Percentiles rank a stretch among this genome's conserved stretches.
Conservation (phyloP, 2,113 vertebrate species). For the Rutilus rutilus region DNA sequence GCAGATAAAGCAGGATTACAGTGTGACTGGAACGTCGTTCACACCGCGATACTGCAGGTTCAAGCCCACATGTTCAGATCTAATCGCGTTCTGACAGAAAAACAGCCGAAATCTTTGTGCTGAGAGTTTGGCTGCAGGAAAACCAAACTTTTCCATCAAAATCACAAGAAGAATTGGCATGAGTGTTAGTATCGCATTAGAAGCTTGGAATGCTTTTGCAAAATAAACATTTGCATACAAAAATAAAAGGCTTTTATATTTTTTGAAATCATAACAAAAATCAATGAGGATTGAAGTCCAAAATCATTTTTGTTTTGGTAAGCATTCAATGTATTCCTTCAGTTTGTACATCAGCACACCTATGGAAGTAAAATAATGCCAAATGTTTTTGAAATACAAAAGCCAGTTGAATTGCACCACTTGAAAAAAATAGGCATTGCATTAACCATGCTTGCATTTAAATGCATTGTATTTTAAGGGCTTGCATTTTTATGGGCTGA, state of each 20-base stretch:
- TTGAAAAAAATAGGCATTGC: no score
- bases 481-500: no score
- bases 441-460: no score
- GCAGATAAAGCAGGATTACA: slow-evolving; percentile 74
- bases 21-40: slow-evolving; percentile 65
- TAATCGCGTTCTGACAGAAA: slow-evolving; percentile 60
- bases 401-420: no score
- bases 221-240: neutral
- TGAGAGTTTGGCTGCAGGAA: neutral
- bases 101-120: neutral
- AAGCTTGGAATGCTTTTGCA: neutral
- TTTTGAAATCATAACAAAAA: neutral
- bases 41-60: slow-evolving; percentile 69
- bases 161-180: neutral
- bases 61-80: slow-evolving; percentile 73
- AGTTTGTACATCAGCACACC: no score
- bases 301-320: no score
- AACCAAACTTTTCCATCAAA: neutral
- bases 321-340: no score
- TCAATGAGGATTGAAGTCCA: no score
- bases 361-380: no score
- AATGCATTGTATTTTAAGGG: no score
- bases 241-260: neutral
- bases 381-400: no score
- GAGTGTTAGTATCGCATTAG: neutral